These are phyloP conservation scores for Sarcophaga variegata DNA, from an alignment of 2,888 invertebrate species.

Conservation along the genomic window DNA sequence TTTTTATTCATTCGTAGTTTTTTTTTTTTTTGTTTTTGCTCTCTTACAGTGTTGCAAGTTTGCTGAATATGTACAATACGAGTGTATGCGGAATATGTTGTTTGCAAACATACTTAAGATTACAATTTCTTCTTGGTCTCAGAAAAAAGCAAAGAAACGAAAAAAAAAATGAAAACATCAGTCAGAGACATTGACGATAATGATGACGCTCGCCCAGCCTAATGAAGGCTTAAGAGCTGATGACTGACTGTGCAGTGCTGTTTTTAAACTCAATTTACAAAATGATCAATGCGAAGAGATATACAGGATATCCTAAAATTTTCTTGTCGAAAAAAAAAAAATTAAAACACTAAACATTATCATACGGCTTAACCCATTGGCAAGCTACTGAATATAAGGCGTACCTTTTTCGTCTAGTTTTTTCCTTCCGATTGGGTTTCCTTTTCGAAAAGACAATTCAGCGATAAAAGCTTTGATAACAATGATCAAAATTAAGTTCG, in stretches of 20 bases:
- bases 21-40: conserved; percentile 11
- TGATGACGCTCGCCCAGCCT: conserved; percentile 20
- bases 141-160: not conserved
- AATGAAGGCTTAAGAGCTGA: conserved; percentile 49
- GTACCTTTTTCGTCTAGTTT: not conserved
- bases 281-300: conserved; percentile 51
- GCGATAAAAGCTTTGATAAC: not conserved
- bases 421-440: not conserved
- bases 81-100: conserved; percentile 61
- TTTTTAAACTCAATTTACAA: conserved; percentile 39
- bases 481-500: too few species aligned
- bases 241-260: conserved; percentile 15
- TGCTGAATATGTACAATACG: conserved; percentile 21
- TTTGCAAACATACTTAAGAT: conserved; percentile 65
- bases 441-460: not conserved
- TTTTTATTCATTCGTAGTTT: conserved; percentile 24
- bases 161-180: conserved; percentile 22
- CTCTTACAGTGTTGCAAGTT: conserved; percentile 28
- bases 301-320: conserved; percentile 56
- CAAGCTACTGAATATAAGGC: not conserved
- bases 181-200: conserved; percentile 31
- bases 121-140: conserved; percentile 46
- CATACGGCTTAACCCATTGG: conserved; percentile 36
- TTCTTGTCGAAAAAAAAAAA: conserved; percentile 11
- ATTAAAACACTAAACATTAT: not conserved